These are phyloP conservation scores for Thaumetopoea pityocampa DNA, from an alignment of 1,140 invertebrate species.

Conservation along the genomic window DNA sequence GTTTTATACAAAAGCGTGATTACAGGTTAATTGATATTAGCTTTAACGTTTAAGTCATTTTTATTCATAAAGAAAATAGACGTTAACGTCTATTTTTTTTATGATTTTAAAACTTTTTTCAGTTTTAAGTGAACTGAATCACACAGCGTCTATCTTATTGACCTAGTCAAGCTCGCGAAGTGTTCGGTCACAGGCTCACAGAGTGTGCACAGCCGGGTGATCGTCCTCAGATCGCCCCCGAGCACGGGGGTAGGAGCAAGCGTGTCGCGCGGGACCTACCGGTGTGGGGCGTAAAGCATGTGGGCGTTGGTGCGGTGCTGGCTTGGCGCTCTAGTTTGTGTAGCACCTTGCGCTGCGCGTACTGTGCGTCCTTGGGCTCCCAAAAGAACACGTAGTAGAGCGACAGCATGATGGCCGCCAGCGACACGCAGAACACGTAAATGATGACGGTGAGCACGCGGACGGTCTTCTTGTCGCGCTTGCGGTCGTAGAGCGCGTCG, in stretches of 20 bases:
- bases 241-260: constrained; percentile 16
- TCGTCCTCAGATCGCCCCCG: too few species aligned
- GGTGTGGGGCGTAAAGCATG: constrained; percentile 73
- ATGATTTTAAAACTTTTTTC: too few species aligned
- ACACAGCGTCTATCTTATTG: too few species aligned
- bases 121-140: too few species aligned
- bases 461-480: constrained; percentile 90
- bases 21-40: too few species aligned
- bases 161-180: too few species aligned
- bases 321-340: constrained; percentile 64
- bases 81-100: too few species aligned
- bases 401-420: constrained; percentile 95
- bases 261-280: constrained; percentile 71
- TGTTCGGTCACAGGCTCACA: too few species aligned
- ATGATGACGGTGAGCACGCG: constrained; percentile 96
- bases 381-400: constrained; percentile 97
- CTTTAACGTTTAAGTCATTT: too few species aligned
- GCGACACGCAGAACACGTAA: constrained; percentile 95
- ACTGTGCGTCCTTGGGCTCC: constrained; percentile 83
- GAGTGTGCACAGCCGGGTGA: too few species aligned
- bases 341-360: constrained; percentile 69
- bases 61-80: too few species aligned
- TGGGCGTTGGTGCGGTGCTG: constrained; percentile 72
- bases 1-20: too few species aligned
- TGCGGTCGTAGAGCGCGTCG: constrained; percentile 87